phyloP scores from a whole-genome alignment of 2,797 vertebrate species.

The Paguma larvata region DNA sequence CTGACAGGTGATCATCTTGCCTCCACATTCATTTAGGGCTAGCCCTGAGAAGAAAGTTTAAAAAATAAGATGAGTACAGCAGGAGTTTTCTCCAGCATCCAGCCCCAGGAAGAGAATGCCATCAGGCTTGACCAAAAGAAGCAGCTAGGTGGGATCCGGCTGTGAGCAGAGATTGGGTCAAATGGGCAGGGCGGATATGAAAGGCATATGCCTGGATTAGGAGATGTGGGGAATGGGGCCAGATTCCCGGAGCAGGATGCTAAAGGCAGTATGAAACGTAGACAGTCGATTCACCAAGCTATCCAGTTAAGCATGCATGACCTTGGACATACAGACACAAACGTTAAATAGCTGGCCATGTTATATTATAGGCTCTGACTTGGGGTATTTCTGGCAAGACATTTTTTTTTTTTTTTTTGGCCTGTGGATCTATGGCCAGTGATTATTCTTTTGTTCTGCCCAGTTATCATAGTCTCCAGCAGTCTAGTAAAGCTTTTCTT shows the following conservation, averaged over 20 bases:
- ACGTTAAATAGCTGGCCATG: not conserved
- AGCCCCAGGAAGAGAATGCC: not conserved
- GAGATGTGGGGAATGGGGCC: not conserved
- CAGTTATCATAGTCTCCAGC: not conserved
- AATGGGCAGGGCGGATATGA: not conserved
- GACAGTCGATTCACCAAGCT: not conserved
- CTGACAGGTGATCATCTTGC: not conserved
- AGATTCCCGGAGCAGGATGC: not conserved
- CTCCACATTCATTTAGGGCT: not conserved
- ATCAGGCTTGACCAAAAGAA: constrained; percentile 27
- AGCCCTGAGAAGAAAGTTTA: not conserved
- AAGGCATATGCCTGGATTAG: not conserved
- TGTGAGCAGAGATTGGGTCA: not conserved
- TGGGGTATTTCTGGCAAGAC: not conserved
- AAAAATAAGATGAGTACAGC: not conserved
- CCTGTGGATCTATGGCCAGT: not conserved
- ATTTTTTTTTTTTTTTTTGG: not conserved
- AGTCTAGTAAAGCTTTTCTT: not conserved
- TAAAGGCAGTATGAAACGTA: not conserved
- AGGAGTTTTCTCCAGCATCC: not conserved
- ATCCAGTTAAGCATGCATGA: not conserved
- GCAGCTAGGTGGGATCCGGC: not conserved
- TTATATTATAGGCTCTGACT: not conserved
- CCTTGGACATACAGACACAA: not conserved
- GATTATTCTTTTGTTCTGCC: not conserved